These are phyloP conservation scores for Enoplosus armatus DNA, from an alignment of 2,797 vertebrate genomes.

Conservation along the genomic window DNA sequence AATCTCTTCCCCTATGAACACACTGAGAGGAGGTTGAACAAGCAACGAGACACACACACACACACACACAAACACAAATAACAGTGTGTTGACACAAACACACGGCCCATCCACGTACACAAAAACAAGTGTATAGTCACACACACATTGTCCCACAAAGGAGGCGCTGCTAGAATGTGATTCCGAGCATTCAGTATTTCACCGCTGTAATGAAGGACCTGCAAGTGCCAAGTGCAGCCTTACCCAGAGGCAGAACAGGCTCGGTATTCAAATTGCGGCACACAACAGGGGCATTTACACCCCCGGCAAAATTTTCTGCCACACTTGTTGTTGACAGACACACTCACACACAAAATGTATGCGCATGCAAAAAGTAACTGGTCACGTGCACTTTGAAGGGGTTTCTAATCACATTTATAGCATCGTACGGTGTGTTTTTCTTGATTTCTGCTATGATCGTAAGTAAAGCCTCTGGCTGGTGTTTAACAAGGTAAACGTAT, in stretches of 20 bases:
- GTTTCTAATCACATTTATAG: conserved; percentile 30
- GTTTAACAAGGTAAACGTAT: conserved; percentile 20
- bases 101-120: not conserved
- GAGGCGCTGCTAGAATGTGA: conserved; percentile 26
- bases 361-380: not conserved
- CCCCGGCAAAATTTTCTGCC: conserved; percentile 12
- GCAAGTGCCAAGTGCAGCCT: conserved; percentile 49
- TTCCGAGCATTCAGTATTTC: conserved; percentile 56
- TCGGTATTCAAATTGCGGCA: conserved; percentile 47
- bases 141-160: conserved; percentile 13
- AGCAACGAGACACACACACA: conserved; percentile 22
- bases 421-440: not conserved
- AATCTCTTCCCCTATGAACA: conserved; percentile 32
- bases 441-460: not conserved
- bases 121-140: conserved; percentile 9
- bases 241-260: conserved; percentile 51
- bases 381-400: conserved; percentile 6
- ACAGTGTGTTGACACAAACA: conserved; percentile 6
- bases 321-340: conserved; percentile 38
- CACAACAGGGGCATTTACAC: conserved; percentile 43
- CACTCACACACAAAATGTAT: conserved; percentile 2
- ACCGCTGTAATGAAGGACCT: conserved; percentile 53
- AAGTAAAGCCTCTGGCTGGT: conserved; percentile 18
- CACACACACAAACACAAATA: conserved; percentile 6
- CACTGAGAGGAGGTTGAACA: conserved; percentile 14